Percentiles rank a stretch among this genome's conserved stretches.
These are phyloP conservation scores for Mormyrus iriodes DNA, from an alignment of 2,113 vertebrate genomes.

Conservation along the genomic window DNA sequence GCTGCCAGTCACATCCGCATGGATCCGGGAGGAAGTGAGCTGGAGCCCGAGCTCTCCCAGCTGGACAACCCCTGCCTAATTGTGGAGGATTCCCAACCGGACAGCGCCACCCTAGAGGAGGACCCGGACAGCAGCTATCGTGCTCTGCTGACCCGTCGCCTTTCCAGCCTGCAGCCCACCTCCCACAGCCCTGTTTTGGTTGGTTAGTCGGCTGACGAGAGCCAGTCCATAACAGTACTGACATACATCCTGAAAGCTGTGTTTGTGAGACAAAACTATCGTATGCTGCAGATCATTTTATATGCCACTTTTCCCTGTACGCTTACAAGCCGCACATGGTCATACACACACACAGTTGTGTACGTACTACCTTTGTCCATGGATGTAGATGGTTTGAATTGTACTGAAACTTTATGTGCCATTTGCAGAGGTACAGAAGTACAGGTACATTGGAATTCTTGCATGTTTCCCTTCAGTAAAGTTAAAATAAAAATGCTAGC, in stretches of 20 bases:
- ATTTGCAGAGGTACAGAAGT: not conserved
- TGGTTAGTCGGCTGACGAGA: constrained; percentile 27
- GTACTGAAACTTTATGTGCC: not conserved
- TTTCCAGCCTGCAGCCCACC: constrained; percentile 66
- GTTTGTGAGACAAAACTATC: not conserved
- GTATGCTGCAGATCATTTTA: not conserved
- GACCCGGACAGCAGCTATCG: constrained; percentile 71
- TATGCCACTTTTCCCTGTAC: not conserved
- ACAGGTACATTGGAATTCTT: not conserved
- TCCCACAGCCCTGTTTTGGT: constrained; percentile 77
- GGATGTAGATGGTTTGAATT: not conserved
- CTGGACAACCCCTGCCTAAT: constrained; percentile 77
- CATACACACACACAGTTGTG: not conserved
- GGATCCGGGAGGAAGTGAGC: constrained; percentile 70
- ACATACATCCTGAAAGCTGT: not conserved
- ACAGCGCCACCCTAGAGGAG: constrained; percentile 67
- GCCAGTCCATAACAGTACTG: not conserved
- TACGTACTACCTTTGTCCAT: not conserved
- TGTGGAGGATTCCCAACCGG: constrained; percentile 88
- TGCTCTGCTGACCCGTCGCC: constrained; percentile 60
- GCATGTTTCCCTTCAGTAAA: not conserved
- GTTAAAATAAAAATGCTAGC: not conserved
- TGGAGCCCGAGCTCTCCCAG: constrained; percentile 77
- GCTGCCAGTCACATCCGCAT: constrained; percentile 52
- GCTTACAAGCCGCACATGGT: not conserved